phyloP scores from a whole-genome alignment of 2,888 invertebrate genomes.

The Serrognathus titanus region DNA sequence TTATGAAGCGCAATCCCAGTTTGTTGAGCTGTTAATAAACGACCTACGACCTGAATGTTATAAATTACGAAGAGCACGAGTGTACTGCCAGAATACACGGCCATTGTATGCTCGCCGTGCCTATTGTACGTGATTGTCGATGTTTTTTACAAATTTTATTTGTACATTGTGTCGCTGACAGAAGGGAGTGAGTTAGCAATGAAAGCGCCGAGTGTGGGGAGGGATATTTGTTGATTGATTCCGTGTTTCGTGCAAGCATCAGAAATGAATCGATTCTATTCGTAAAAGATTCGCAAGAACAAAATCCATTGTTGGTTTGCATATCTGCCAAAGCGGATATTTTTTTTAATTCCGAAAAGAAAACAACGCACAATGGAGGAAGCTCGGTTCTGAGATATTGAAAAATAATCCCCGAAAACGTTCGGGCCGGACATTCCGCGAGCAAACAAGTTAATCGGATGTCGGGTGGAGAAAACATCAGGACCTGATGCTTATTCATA shows the following conservation, averaged over 20 bases:
- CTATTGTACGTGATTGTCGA: slow-evolving; percentile 31
- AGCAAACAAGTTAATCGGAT: slow-evolving; percentile 46
- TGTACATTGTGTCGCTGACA: slow-evolving; percentile 36
- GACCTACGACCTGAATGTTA: slow-evolving; percentile 3
- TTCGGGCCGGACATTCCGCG: slow-evolving; percentile 37
- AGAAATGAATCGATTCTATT: too few species aligned
- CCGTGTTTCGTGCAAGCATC: too few species aligned
- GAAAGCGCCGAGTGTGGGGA: slow-evolving; percentile 31
- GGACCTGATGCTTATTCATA: slow-evolving; percentile 38
- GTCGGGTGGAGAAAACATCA: slow-evolving; percentile 43
- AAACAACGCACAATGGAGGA: too few species aligned
- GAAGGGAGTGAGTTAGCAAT: slow-evolving; percentile 35
- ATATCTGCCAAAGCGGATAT: too few species aligned
- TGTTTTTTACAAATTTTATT: slow-evolving; percentile 34
- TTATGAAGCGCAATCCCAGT: neutral
- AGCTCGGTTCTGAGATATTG: neutral
- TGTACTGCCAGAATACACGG: neutral
- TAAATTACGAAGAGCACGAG: slow-evolving; percentile 4
- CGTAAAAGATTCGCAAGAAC: too few species aligned
- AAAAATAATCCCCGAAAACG: slow-evolving; percentile 24
- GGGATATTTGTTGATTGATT: slow-evolving; percentile 14
- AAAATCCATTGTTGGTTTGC: too few species aligned
- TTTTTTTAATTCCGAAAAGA: too few species aligned
- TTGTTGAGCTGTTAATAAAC: neutral
- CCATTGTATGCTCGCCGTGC: slow-evolving; percentile 8